Conservation (phyloP, 2,797 vertebrate species). For the Pelobates cultripes region DNA sequence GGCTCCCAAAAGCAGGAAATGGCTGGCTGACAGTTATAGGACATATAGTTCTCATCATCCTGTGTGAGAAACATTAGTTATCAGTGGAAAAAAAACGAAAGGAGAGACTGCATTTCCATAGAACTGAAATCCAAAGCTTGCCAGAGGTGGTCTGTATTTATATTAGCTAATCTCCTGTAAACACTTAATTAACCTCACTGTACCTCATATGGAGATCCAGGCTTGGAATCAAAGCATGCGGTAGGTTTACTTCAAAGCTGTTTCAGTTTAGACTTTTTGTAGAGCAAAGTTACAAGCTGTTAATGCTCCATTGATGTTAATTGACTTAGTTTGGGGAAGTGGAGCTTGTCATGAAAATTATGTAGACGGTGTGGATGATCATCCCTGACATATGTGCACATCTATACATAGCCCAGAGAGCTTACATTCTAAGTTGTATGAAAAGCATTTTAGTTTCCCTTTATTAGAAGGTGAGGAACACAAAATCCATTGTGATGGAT, state of each 20-base stretch:
- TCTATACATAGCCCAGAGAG: background rate
- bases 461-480: too few relatives aligned
- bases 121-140: background rate
- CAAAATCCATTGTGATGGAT: too few relatives aligned
- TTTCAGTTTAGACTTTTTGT: conserved; percentile 13
- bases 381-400: background rate
- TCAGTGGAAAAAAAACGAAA: too few relatives aligned
- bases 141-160: background rate
- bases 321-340: conserved; percentile 13
- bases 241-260: conserved; percentile 25
- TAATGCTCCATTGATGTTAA: conserved; percentile 32
- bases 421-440: background rate
- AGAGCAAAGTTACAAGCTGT: conserved; percentile 27
- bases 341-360: background rate
- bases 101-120: too few relatives aligned
- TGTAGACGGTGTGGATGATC: background rate
- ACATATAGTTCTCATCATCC: too few relatives aligned
- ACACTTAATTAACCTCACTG: conserved; percentile 30
- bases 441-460: too few relatives aligned
- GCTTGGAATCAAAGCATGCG: conserved; percentile 17
- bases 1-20: too few relatives aligned
- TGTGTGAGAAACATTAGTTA: too few relatives aligned
- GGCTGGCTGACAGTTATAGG: too few relatives aligned
- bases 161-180: conserved; percentile 37
- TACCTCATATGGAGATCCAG: conserved; percentile 1